Evolutionary conservation across 2,888 invertebrate genomes (phyloP), one percentile per base, ranked within the genome.

Genomic region (Eugnorisma glareosa): DNA sequence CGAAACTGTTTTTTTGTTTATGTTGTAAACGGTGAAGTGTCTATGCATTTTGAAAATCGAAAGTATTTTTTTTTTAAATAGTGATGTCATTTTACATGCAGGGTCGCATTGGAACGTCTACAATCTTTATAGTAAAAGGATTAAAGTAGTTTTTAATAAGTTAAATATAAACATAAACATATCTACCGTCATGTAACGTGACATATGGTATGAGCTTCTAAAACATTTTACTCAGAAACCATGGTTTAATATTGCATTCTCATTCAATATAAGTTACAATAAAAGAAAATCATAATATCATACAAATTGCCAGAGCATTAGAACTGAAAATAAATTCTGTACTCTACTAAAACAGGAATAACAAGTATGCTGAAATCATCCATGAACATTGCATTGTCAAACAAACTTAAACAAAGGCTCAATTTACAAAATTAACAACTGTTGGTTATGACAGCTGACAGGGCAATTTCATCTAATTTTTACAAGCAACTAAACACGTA

Each of bases 401-500:
- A 84, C 69, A 82, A 75, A 76, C 61, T 68, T 88, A 78, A 75
- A 83, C 77, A 85, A 75, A 69, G 67, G 31, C 31, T 68, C 37
- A 61, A 67, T 79, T 82, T 73, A 64, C 63, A 59, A 74, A 84
- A 79, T 79, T 76, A 73, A 73, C 66, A 79, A 74, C 75, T 40
- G 45, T 70, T 73, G 67, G 66, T 92, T 90, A 89, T 89, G 77
- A 77, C 81, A 81, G 76, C 77, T 82, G 76, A 75, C 84, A 81
- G 63, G 57, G 63, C 73, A 77, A 80, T 81, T 74, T 67, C 67
- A 79, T 83, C 81, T 87, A 75, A 64, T 81, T 74, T 88, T 89
- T 87, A 85, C 82, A 91, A 89, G 87, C 88, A 81, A 89, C 88
- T 85, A 87, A 91, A 90, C 89, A 90, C 87, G 89, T 89, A 90